Percentiles rank a stretch among this genome's conserved stretches.
These are phyloP conservation scores for Diloba caeruleocephala DNA, from an alignment of 2,888 invertebrate species.

Conservation along the genomic window DNA sequence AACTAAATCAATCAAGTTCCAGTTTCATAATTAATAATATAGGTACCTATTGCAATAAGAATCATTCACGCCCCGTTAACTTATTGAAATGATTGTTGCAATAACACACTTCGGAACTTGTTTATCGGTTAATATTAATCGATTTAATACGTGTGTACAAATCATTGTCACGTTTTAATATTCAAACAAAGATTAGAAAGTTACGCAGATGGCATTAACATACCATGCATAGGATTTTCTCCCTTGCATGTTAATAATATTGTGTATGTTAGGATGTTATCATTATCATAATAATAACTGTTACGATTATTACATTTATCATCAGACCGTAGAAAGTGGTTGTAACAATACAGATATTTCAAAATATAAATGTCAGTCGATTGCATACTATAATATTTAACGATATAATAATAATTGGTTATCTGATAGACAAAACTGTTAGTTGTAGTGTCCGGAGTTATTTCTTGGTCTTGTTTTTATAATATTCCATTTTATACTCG, in stretches of 20 bases:
- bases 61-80: constrained; percentile 61
- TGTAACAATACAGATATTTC: constrained; percentile 37
- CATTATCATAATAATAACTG: constrained; percentile 72
- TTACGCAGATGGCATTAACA: constrained; percentile 65
- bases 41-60: constrained; percentile 55
- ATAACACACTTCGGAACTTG: constrained; percentile 56
- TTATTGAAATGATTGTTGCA: constrained; percentile 65
- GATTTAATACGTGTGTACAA: constrained; percentile 51
- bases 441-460: neutral
- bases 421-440: constrained; percentile 8
- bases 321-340: constrained; percentile 71
- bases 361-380: constrained; percentile 43
- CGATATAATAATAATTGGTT: constrained; percentile 27
- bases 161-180: constrained; percentile 69
- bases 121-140: constrained; percentile 55
- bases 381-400: constrained; percentile 24
- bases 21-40: constrained; percentile 64
- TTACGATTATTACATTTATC: constrained; percentile 66
- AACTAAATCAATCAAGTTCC: constrained; percentile 57
- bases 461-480: neutral
- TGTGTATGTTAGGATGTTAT: constrained; percentile 69
- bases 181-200: constrained; percentile 80
- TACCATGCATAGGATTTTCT: constrained; percentile 40
- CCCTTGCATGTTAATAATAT: constrained; percentile 65
- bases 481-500: constrained; percentile 10